phyloP scores from a whole-genome alignment of 2,797 vertebrate genomes.

The Onychomys leucogaster region DNA sequence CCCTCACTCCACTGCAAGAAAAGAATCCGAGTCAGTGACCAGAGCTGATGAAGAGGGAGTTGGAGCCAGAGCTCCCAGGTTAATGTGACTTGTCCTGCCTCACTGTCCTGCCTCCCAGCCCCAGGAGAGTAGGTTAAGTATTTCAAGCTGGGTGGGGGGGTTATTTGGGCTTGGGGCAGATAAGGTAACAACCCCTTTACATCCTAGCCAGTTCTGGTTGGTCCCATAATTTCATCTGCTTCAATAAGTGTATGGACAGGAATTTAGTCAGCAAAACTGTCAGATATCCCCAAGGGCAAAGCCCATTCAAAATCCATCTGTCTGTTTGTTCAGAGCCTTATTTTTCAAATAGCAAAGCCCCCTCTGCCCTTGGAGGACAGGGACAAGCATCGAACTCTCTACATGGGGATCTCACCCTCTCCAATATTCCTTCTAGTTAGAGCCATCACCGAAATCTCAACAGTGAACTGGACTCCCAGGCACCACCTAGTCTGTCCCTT shows the following conservation, averaged over 20 bases:
- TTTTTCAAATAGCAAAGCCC: background rate
- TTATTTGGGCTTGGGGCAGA: background rate
- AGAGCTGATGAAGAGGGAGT: background rate
- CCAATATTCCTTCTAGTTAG: background rate
- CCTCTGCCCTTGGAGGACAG: background rate
- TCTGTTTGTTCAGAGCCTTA: background rate
- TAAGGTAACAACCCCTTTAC: background rate
- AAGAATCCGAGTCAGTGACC: constrained; percentile 1
- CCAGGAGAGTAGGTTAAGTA: background rate
- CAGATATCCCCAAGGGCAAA: background rate
- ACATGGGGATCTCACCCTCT: background rate
- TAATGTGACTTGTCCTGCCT: background rate
- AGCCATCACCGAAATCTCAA: background rate
- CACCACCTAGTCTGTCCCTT: background rate
- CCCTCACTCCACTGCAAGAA: constrained; percentile 87
- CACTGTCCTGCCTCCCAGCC: background rate
- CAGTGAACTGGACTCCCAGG: background rate
- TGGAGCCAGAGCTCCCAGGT: too few species aligned
- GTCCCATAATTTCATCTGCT: background rate
- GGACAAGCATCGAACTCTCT: background rate
- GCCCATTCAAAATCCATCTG: constrained; percentile 8
- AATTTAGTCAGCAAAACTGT: background rate
- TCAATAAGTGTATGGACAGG: background rate
- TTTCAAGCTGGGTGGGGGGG: background rate
- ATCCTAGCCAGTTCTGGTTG: background rate